Percentiles rank a stretch among this genome's conserved stretches.
Evolutionary conservation across 2,888 invertebrate species (phyloP).

Genomic region (Clistopyga incitator): DNA sequence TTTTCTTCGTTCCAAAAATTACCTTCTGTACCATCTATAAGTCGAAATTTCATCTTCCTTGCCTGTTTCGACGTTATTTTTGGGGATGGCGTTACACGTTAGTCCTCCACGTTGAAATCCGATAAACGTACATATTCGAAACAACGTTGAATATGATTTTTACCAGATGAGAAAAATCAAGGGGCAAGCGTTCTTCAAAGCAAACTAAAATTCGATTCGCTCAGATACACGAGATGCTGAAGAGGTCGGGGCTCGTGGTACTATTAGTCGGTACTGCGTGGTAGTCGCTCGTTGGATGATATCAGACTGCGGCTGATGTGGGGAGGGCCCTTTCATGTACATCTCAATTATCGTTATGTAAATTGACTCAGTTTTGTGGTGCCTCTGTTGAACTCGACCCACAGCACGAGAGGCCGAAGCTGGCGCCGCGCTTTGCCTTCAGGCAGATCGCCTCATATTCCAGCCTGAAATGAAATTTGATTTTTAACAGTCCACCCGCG

Average conservation of each 20-base stretch:
- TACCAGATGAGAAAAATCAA: slow-evolving; percentile 13
- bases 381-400: slow-evolving; percentile 53
- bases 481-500: slow-evolving; percentile 19
- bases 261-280: not conserved
- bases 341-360: slow-evolving; percentile 83
- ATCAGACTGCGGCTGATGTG: slow-evolving; percentile 41
- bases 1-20: not conserved
- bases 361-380: slow-evolving; percentile 82
- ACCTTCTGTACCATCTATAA: not conserved
- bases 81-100: slow-evolving; percentile 20
- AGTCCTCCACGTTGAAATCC: not conserved
- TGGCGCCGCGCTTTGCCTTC: slow-evolving; percentile 31
- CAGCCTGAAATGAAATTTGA: slow-evolving; percentile 48
- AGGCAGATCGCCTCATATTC: slow-evolving; percentile 42
- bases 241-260: slow-evolving; percentile 29
- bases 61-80: not conserved
- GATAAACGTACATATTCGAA: not conserved
- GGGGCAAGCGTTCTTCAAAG: slow-evolving; percentile 14
- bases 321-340: slow-evolving; percentile 79
- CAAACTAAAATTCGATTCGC: slow-evolving; percentile 49
- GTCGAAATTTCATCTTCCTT: not conserved
- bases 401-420: slow-evolving; percentile 9
- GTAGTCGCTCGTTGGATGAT: slow-evolving; percentile 43
- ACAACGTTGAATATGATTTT: not conserved
- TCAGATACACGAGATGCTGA: slow-evolving; percentile 30